Evolutionary conservation across 2,113 vertebrate species (phyloP), one percentile per base, ranked within the genome.

Genomic region (Spilogale gracilis): DNA sequence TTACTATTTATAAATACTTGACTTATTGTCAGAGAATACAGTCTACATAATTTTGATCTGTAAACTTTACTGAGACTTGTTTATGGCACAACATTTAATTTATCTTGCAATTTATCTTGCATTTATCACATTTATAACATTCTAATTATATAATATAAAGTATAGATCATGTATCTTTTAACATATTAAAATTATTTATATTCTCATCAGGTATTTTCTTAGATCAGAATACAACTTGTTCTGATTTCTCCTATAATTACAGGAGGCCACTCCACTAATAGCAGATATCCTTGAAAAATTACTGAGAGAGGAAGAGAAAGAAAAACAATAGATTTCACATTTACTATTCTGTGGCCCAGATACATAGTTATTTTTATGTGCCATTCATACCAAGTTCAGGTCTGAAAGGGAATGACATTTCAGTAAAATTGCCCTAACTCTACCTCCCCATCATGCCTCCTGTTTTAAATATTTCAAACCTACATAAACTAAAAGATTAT

Each of bases 181-280:
- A 60, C 54, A 94, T 69, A 86, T 52, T 93, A 86, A 93, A 86
- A 93, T 86, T 86, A 45, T 82, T 90, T 32, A 56, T 81, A 52
- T 89, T 86, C 38, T 90, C 50, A 61, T 61, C 58, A 92, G 17
- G 30, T 78, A n/a, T 92, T 81, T 92, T 92, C 89, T 90, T 86
- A 74, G 38, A 67, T 38, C 60, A 92, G 43, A 45, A 63, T 63
- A 27, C 43, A 76, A 50, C 13, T 80, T 81, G 67, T 32, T 94
- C 56, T 23, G 45, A 65, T 81, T 89, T 71, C 12, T 82, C 14
- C 7, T 81, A 61, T 38, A 56, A 61, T 13, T 58, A 71, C 30
- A 52, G 32, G 9, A 71, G 16, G 11, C n/a, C 45, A 69, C 17
- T 38, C 12, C 20, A 60, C 18, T 88, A 78, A 83, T 7, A 65